These are phyloP conservation scores for Eupeodes luniger DNA, from an alignment of 2,888 invertebrate species.

Conservation along the genomic window DNA sequence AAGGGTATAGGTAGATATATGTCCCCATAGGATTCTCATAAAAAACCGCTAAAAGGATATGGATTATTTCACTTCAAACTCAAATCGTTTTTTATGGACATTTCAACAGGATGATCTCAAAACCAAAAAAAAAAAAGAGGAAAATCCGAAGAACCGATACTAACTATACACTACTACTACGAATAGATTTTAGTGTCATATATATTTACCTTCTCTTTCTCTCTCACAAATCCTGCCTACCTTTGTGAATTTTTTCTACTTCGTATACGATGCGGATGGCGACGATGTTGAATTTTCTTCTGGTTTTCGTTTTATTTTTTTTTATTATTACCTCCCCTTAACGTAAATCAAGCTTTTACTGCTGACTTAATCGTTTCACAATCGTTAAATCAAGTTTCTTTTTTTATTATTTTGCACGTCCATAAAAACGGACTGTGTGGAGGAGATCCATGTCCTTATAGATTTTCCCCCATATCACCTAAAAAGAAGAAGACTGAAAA, in stretches of 20 bases:
- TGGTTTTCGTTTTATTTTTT: slow-evolving; percentile 12
- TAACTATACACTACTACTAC: not conserved
- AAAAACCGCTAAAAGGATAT: slow-evolving; percentile 59
- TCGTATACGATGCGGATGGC: slow-evolving; percentile 7
- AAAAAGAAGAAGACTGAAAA: not conserved
- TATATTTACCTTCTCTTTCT: too few relatives aligned
- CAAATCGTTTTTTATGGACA: slow-evolving; percentile 57
- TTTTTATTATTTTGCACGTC: slow-evolving; percentile 36
- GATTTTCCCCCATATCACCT: slow-evolving; percentile 17
- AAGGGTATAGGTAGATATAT: not conserved
- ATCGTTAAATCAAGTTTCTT: slow-evolving; percentile 72
- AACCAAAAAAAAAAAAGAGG: slow-evolving; percentile 1
- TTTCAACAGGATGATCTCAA: slow-evolving; percentile 37
- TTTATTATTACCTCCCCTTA: slow-evolving; percentile 66
- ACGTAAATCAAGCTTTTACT: slow-evolving; percentile 75
- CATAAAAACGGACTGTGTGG: slow-evolving; percentile 29
- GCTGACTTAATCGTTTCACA: slow-evolving; percentile 76
- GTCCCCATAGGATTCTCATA: slow-evolving; percentile 15
- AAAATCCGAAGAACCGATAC: slow-evolving; percentile 11
- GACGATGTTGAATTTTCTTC: slow-evolving; percentile 35
- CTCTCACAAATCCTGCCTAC: slow-evolving; percentile 35
- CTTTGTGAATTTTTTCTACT: slow-evolving; percentile 50
- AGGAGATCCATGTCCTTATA: slow-evolving; percentile 18
- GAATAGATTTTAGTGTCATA: not conserved
- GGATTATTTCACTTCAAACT: slow-evolving; percentile 68